Evolutionary conservation across 2,888 invertebrate species (phyloP).

Genomic region (Nymphalis polychloros): DNA sequence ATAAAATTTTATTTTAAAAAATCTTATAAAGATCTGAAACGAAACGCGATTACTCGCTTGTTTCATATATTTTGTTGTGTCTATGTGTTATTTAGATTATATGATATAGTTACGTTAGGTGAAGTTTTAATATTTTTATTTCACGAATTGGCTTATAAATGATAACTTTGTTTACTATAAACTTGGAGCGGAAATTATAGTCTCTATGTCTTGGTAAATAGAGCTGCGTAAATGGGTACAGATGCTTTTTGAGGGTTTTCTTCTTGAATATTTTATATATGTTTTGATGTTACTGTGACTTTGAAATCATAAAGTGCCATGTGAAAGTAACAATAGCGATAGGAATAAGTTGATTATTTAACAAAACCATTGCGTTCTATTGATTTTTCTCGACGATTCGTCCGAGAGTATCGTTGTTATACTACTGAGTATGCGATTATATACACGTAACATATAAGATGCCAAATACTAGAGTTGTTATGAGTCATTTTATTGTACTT

Average conservation of each 20-base stretch:
- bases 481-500: conserved; percentile 17
- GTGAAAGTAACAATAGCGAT: background rate
- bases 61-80: conserved; percentile 46
- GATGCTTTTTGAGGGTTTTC: conserved; percentile 12
- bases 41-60: conserved; percentile 39
- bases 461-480: conserved; percentile 20
- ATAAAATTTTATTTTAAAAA: conserved; percentile 45
- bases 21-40: conserved; percentile 56
- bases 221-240: conserved; percentile 6
- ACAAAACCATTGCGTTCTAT: conserved; percentile 4
- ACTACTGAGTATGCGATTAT: background rate
- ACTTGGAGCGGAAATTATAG: background rate
- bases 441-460: conserved; percentile 6
- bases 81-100: conserved; percentile 40
- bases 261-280: conserved; percentile 1
- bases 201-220: background rate
- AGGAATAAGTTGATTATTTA: background rate
- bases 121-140: conserved; percentile 26
- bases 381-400: no score
- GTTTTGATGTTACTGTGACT: conserved; percentile 6
- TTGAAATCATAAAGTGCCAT: conserved; percentile 22
- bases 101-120: conserved; percentile 44
- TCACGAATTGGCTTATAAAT: conserved; percentile 5
- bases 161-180: conserved; percentile 8
- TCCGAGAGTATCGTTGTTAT: background rate